phyloP scores from a whole-genome alignment of 2,888 invertebrate genomes.

The Apodemia zela region DNA sequence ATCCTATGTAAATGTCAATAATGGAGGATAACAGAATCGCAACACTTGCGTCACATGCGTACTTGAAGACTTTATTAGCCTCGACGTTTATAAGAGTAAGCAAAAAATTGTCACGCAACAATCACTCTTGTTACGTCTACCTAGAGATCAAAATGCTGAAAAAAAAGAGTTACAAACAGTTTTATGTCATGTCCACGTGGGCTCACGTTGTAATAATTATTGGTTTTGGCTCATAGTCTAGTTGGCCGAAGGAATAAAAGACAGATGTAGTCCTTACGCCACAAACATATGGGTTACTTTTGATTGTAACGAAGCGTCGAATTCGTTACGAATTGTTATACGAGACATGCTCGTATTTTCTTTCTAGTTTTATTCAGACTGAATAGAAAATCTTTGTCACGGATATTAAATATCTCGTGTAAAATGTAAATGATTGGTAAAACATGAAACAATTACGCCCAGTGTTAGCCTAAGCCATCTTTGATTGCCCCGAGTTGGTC shows the following conservation, averaged over 20 bases:
- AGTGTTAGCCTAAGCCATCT: no score
- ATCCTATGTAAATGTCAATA: conserved; percentile 8
- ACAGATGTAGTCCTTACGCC: neutral
- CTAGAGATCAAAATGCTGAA: conserved; percentile 6
- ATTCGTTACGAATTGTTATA: conserved; percentile 9
- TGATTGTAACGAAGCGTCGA: neutral
- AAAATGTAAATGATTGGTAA: neutral
- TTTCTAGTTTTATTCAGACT: neutral
- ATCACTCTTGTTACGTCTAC: neutral
- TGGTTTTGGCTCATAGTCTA: conserved; percentile 24
- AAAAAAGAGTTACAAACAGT: conserved; percentile 21
- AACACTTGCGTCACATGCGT: conserved; percentile 27
- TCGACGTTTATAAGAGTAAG: conserved; percentile 18
- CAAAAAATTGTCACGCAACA: conserved; percentile 1
- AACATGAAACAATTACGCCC: no score
- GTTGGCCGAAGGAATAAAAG: conserved; percentile 5
- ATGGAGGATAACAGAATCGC: conserved; percentile 13
- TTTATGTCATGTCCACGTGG: conserved; percentile 27
- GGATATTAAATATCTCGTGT: neutral
- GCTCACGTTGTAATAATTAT: conserved; percentile 26
- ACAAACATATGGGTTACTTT: neutral
- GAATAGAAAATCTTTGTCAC: neutral
- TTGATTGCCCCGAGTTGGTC: no score
- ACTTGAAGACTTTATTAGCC: conserved; percentile 23
- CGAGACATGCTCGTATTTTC: conserved; percentile 3